Evolutionary conservation across 2,797 vertebrate species (phyloP).

Genomic region (Florisuga fusca): DNA sequence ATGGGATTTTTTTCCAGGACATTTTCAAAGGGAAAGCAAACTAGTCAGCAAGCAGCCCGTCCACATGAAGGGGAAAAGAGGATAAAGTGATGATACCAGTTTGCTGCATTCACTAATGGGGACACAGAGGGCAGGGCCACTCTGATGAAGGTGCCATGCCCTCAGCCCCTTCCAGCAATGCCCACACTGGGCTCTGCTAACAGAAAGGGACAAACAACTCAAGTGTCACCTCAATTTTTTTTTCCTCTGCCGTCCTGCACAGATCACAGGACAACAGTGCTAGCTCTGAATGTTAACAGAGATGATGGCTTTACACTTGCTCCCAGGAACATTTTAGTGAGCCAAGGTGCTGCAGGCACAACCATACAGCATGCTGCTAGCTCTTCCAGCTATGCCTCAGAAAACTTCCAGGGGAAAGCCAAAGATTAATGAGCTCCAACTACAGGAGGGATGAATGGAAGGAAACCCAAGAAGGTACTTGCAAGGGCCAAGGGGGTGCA

Average conservation of each 20-base stretch:
- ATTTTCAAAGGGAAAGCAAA: neutral
- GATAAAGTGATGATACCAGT: neutral
- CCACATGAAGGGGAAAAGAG: neutral
- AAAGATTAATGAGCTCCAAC: neutral
- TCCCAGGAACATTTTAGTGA: neutral
- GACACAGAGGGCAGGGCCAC: neutral
- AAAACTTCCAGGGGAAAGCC: neutral
- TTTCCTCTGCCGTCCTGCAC: neutral
- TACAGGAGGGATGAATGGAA: fast-evolving
- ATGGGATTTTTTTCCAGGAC: neutral
- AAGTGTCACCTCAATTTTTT: neutral
- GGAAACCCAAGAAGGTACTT: neutral
- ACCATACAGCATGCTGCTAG: neutral
- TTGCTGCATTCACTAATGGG: fast-evolving
- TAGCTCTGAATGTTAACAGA: neutral
- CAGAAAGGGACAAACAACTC: neutral
- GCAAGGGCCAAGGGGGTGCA: neutral
- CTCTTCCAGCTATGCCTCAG: neutral
- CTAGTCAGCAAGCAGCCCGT: neutral
- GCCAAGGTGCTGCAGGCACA: neutral
- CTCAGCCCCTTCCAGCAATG: neutral
- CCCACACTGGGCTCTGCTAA: neutral
- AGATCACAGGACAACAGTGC: neutral
- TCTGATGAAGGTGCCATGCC: neutral
- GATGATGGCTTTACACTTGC: neutral